Evolutionary conservation across 92 coral and sea anemone species (phyloP).

Genomic region (Siderastrea radians): DNA sequence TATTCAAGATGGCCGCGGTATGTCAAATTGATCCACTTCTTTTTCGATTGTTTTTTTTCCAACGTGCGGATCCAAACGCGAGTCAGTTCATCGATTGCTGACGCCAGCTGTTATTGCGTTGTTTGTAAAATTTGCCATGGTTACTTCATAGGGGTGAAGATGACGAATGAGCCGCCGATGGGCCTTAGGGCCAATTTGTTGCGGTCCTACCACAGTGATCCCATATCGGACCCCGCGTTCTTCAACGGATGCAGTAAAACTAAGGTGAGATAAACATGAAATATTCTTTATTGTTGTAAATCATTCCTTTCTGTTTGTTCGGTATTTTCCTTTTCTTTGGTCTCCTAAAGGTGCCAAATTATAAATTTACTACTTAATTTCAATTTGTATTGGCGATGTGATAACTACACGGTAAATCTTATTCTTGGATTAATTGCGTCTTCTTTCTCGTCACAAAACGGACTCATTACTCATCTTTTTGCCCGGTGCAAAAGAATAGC

Average conservation of each 20-base stretch:
- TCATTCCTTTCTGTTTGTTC: neutral
- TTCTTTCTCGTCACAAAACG: too few relatives aligned
- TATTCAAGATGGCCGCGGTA: too few relatives aligned
- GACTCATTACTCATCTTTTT: too few relatives aligned
- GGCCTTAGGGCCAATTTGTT: constrained; percentile 94
- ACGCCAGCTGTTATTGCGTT: neutral
- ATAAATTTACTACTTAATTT: too few relatives aligned
- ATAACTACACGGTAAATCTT: too few relatives aligned
- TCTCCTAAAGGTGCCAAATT: neutral
- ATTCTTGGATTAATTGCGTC: too few relatives aligned
- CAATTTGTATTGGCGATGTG: too few relatives aligned
- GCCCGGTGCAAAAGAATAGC: too few relatives aligned
- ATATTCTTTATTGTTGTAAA: neutral
- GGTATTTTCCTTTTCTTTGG: neutral
- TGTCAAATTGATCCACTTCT: too few relatives aligned
- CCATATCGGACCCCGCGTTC: constrained; percentile 92
- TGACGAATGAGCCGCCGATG: constrained; percentile 99
- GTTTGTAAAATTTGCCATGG: neutral
- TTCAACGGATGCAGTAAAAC: constrained; percentile 95
- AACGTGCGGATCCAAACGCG: too few relatives aligned
- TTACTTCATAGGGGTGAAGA: constrained; percentile 83
- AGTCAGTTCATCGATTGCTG: too few relatives aligned
- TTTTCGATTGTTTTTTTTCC: too few relatives aligned
- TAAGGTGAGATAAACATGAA: constrained; percentile 42
- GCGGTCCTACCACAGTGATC: constrained; percentile 95